Base-by-base conservation (phyloP, 2,113 vertebrate genomes). In the Callorhinus ursinus region DNA sequence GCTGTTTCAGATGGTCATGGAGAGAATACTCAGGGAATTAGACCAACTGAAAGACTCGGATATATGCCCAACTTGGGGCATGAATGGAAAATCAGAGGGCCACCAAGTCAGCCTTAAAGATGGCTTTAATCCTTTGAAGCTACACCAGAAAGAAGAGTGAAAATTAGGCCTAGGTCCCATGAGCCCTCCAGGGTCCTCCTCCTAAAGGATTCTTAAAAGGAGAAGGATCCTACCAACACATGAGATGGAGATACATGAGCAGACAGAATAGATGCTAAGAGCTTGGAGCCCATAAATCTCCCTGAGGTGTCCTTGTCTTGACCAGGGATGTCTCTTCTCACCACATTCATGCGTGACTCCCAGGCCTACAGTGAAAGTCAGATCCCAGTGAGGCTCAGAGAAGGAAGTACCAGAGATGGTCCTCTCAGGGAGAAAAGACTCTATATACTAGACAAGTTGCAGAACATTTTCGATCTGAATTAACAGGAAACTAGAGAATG, bases 201-300 rank as follows among this genome's bases (percentile, higher is more conserved):
- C 14, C 14, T 49, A 76, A 76, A 76, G 24, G 36, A 46, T 53
- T 88, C 16, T 81, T 42, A 19, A 5, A 6, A 36, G n/a, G 15
- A 63, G 9, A 24, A 6, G 0, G 4, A 0, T 24, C 11, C 15
- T 5, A 3, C 16, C 61, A 26, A 26, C 4, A 26, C 55, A 26
- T 24, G 18, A 12, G 59, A 46, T 89, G 42, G 12, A 6, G n/a
- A 13, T 4, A 18, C 4, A 10, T 16, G 28, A 36, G 8, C 13
- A 67, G 74, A 33, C 1, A 55, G 61, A 53, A 42, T 51, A 19
- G 15, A 39, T 14, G 10, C n/a, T 57, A 18, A 51, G 15, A 53
- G 26, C 4, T 39, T 26, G 28, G 69, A 46, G 53, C 4, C 7
- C 8, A 10, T 36, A 3, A 15, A 3, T 13, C 26, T 72, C 26